Base-by-base conservation (phyloP, 2,797 vertebrate genomes). In the Moxostoma hubbsi region DNA sequence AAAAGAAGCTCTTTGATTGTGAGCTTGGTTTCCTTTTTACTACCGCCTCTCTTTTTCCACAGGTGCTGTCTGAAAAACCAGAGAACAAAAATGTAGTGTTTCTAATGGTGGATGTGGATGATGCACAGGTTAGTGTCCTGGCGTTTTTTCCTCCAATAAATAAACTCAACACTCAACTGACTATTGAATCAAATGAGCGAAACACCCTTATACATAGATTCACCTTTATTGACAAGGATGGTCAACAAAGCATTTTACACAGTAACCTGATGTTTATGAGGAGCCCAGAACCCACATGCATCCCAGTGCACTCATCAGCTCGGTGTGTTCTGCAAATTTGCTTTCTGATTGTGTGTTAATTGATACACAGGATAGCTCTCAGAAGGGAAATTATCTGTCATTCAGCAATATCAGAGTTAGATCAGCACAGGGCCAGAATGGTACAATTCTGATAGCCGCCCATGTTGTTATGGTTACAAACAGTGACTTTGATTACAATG, bases 21-120 rank as follows among this genome's bases (percentile, higher is more conserved):
- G 36, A 13, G 13, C 67, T 78, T 49, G 69, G 12, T 73, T 57
- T 13, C 59, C 68, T 72, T 79, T 77, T 63, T 59, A 73, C 7
- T 13, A 65, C 57, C 36, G 16, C 45, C 36, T 51, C 18, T 53
- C 7, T 71, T 84, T 6, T 11, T 80, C 9, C 69, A 16, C 82
- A 99, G 97, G 0, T 0, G 1, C 15, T 95, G 77, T 77, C 85
- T 43, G 50, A 86, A 7, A 81, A 0, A 0, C 0, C 65, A 0
- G 76, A 93, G 0, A 90, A 93, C 77, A 8, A 12, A 0, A 61
- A 94, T 0, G 95, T 97, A 51, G 36, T 98, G n/a, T 99, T 99
- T 90, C 82, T 97, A 8, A 96, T 97, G 92, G 94, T 99, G n/a
- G 96, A 99, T 0, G 95, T 98, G 87, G 98, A 98, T 61, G 96